A percentile compares a stretch with the other conserved stretches of the same genome.
Evolutionary conservation across 2,797 vertebrate species (phyloP).

Genomic region (Cyprinella venusta): DNA sequence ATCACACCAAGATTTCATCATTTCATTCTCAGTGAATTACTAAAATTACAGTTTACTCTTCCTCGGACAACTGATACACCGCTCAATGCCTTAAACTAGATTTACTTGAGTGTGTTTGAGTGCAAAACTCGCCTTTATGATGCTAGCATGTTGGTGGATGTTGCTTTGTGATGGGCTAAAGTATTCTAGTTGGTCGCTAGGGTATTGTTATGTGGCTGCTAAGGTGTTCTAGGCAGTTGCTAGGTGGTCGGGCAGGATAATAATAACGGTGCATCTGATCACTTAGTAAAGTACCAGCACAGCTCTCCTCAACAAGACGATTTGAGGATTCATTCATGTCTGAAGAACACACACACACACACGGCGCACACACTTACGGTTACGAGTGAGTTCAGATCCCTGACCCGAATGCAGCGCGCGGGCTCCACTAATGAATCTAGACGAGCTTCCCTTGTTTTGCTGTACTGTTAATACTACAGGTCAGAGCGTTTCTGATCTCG

Average conservation of each 20-base stretch:
- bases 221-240: neutral
- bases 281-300: neutral
- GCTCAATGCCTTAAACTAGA: neutral
- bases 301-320: neutral
- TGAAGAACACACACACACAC: neutral
- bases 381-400: neutral
- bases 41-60: neutral
- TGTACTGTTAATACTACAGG: neutral
- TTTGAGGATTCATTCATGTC: slow-evolving; percentile 5
- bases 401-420: neutral
- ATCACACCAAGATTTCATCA: neutral
- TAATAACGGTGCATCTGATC: neutral
- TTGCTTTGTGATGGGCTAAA: neutral
- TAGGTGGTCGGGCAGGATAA: neutral
- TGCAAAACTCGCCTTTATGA: neutral
- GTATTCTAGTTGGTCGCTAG: neutral
- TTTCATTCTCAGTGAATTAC: neutral
- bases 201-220: neutral
- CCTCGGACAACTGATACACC: neutral
- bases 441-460: neutral
- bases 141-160: neutral
- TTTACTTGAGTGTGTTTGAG: neutral
- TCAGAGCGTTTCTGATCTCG: slow-evolving; percentile 7
- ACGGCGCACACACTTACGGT: neutral
- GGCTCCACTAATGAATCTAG: neutral